These are phyloP conservation scores for Tenthredo scrophulariae DNA, from an alignment of 2,888 invertebrate species.

Conservation along the genomic window DNA sequence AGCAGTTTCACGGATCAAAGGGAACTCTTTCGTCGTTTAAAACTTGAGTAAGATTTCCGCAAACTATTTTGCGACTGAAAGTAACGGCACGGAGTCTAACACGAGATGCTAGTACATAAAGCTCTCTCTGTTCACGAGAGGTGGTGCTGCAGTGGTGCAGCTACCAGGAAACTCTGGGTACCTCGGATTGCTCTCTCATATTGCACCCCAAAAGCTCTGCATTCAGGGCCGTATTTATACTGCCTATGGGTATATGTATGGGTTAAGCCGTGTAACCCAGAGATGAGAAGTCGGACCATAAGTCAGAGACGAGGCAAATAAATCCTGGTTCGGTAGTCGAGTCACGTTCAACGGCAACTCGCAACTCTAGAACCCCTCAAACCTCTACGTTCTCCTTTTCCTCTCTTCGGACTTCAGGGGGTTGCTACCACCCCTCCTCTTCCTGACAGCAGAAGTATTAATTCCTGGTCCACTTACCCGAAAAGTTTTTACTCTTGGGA, in stretches of 20 bases:
- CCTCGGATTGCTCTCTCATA: background rate
- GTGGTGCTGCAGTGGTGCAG: background rate
- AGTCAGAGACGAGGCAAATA: slow-evolving; percentile 53
- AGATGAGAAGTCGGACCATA: slow-evolving; percentile 52
- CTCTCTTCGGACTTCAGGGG: background rate
- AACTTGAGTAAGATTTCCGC: slow-evolving; percentile 10
- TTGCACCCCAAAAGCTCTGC: background rate
- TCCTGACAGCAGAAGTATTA: slow-evolving; percentile 1
- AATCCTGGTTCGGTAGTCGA: slow-evolving; percentile 50
- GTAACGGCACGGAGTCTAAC: background rate
- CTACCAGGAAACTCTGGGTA: background rate
- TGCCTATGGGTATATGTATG: background rate
- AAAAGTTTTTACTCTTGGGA: background rate
- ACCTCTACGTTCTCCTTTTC: background rate
- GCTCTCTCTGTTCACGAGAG: background rate
- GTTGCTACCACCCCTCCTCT: background rate
- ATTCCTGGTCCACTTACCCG: background rate
- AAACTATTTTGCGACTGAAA: slow-evolving; percentile 15
- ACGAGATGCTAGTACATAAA: background rate
- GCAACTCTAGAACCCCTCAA: slow-evolving; percentile 19
- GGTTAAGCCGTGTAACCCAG: slow-evolving; percentile 37
- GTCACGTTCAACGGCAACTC: slow-evolving; percentile 44
- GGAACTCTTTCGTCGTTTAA: background rate
- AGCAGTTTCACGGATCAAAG: slow-evolving; percentile 27
- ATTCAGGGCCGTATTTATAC: slow-evolving; percentile 40